Conservation (phyloP, 2,888 invertebrate genomes). For the Fragum fragum region DNA sequence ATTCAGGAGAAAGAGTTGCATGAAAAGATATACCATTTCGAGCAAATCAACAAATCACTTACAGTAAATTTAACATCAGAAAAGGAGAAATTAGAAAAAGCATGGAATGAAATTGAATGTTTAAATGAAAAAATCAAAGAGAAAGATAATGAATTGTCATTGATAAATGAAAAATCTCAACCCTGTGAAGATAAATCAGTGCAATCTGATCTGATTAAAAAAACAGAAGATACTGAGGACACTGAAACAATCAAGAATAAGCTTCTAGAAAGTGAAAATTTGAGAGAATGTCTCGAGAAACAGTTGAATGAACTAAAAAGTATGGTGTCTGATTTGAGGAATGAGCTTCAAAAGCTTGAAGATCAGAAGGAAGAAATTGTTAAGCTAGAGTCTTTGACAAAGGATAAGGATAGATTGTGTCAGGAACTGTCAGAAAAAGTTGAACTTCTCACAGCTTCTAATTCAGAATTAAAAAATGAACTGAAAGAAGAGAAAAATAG, state of each 20-base stretch:
- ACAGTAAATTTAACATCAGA: neutral
- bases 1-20: neutral
- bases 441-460: neutral
- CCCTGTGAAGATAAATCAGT: neutral
- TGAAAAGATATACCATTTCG: neutral
- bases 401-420: conserved; percentile 8
- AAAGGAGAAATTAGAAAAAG: neutral
- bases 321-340: neutral
- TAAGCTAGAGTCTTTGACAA: conserved; percentile 10
- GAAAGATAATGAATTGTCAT: neutral
- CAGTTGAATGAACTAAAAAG: conserved; percentile 8
- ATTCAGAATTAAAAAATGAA: conserved; percentile 14
- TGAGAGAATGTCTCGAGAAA: conserved; percentile 6
- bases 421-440: conserved; percentile 1
- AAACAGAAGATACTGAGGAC: neutral
- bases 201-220: neutral
- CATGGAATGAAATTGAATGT: neutral
- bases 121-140: neutral
- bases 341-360: conserved; percentile 30
- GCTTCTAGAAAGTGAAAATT: conserved; percentile 4
- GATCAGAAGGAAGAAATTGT: conserved; percentile 41
- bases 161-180: neutral
- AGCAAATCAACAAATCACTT: neutral
- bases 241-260: neutral
- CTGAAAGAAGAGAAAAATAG: conserved; percentile 5